Evolutionary conservation across 2,797 vertebrate genomes (phyloP).

Genomic region (Pelochelys cantorii): DNA sequence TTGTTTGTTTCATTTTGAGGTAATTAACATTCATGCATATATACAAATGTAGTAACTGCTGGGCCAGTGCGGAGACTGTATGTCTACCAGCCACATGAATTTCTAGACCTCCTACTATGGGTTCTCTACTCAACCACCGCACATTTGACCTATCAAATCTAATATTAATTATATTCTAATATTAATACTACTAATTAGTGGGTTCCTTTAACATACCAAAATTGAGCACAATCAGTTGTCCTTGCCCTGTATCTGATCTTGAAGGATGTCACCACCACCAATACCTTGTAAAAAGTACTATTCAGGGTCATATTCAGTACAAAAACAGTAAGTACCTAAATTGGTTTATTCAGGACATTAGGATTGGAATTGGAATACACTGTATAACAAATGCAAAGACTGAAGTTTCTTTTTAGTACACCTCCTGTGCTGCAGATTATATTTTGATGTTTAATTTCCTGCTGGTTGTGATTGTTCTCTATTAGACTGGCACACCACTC

Average conservation of each 20-base stretch:
- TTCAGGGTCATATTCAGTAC: background rate
- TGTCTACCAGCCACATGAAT: background rate
- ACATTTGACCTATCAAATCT: background rate
- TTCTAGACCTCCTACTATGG: background rate
- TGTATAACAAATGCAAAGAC: background rate
- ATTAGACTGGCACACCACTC: background rate
- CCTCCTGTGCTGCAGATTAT: background rate
- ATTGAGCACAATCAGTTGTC: background rate
- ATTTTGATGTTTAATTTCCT: background rate
- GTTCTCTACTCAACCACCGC: constrained; percentile 26
- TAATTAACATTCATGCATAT: background rate
- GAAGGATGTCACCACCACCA: background rate
- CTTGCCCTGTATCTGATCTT: background rate
- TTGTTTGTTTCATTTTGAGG: background rate
- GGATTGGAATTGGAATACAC: background rate
- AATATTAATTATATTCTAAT: background rate
- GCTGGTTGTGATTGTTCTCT: background rate
- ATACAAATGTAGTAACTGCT: background rate
- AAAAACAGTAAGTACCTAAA: background rate
- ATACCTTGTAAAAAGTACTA: background rate
- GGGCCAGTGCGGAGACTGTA: background rate
- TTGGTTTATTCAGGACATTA: background rate
- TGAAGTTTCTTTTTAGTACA: background rate
- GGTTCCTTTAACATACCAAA: background rate
- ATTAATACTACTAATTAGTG: background rate